Percentiles rank a stretch among this genome's conserved stretches.
These are phyloP conservation scores for Manis javanica DNA, from an alignment of 2,797 vertebrate genomes.

Conservation along the genomic window DNA sequence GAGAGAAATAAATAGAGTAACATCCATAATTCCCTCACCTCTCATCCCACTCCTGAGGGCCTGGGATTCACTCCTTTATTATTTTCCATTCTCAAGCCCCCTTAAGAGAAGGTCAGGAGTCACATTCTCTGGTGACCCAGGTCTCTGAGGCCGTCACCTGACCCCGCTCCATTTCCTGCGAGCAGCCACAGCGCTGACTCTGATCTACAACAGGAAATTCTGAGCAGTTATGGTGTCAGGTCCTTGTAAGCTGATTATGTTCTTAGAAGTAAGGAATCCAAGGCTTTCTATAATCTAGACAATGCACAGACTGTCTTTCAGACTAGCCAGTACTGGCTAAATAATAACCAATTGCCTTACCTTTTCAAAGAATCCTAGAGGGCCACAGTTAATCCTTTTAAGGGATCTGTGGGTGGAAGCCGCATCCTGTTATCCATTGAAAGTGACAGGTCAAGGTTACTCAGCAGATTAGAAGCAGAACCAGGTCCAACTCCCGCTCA, in stretches of 20 bases:
- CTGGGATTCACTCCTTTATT: background rate
- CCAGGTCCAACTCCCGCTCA: background rate
- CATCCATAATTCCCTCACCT: background rate
- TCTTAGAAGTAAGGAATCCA: background rate
- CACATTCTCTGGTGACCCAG: background rate
- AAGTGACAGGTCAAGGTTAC: constrained; percentile 27
- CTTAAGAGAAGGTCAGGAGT: background rate
- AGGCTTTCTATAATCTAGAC: background rate
- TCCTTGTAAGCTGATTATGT: constrained; percentile 31
- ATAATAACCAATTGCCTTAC: background rate
- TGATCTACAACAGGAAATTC: constrained; percentile 9
- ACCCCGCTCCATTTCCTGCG: constrained; percentile 39
- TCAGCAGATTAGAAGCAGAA: background rate
- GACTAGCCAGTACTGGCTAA: background rate
- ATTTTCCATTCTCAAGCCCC: background rate
- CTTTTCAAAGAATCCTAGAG: background rate
- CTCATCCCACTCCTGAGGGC: background rate
- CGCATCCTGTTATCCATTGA: background rate
- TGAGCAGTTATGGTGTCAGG: background rate
- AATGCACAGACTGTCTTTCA: background rate
- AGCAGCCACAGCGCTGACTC: background rate
- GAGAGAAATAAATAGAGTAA: background rate
- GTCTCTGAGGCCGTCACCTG: constrained; percentile 17
- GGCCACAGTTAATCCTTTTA: constrained; percentile 39
- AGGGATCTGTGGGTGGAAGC: background rate